Evolutionary conservation across 2,113 vertebrate species (phyloP).

Genomic region (Coreoperca whiteheadi): DNA sequence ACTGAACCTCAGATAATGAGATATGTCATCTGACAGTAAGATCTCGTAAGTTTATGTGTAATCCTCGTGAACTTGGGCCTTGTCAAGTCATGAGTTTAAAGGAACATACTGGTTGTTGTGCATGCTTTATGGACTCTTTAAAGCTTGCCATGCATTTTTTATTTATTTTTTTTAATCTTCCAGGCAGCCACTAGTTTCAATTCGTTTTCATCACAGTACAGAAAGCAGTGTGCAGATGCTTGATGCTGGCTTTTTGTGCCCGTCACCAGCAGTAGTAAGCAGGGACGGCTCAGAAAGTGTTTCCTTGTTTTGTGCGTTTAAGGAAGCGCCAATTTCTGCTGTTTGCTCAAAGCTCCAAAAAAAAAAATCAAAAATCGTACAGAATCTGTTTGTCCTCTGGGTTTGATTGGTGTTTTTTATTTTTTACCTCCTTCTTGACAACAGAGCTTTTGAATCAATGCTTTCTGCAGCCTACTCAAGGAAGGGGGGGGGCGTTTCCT

Average conservation of each 20-base stretch:
- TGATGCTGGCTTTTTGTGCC: neutral
- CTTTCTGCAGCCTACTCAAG: neutral
- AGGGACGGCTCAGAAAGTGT: neutral
- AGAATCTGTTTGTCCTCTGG: constrained; percentile 2
- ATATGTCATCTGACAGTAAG: neutral
- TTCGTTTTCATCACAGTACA: neutral
- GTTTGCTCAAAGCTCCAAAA: too few species aligned
- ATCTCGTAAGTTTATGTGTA: neutral
- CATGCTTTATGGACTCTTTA: constrained; percentile 1
- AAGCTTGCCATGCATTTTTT: neutral
- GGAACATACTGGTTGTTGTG: neutral
- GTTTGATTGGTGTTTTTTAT: neutral
- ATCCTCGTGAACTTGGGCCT: neutral
- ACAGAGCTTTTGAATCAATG: neutral
- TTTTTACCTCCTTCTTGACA: neutral
- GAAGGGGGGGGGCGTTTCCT: neutral
- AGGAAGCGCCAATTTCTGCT: neutral
- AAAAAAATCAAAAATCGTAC: too few species aligned
- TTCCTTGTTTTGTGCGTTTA: neutral
- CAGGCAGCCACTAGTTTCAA: neutral
- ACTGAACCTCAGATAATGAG: too few species aligned
- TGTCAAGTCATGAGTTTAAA: neutral
- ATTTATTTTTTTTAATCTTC: neutral
- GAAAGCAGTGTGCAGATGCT: constrained; percentile 17
- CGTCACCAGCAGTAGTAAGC: neutral